These are phyloP conservation scores for Drosophila serrata DNA, from an alignment of 1,140 invertebrate species.

Conservation along the genomic window DNA sequence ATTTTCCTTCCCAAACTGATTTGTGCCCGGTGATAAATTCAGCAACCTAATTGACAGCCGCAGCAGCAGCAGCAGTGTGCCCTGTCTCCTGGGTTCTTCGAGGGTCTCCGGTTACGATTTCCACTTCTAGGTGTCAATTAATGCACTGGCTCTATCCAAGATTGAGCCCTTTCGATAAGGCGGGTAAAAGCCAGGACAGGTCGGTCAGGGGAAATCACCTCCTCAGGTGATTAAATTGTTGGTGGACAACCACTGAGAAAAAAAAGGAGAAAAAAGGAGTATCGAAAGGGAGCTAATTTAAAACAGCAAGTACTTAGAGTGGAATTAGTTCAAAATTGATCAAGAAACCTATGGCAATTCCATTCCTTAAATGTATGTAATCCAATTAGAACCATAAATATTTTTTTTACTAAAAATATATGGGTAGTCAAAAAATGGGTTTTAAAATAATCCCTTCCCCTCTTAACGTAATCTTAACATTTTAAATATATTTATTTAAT, in stretches of 20 bases:
- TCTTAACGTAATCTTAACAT: too few relatives aligned
- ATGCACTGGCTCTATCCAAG: conserved; percentile 54
- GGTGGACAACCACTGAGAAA: conserved; percentile 20
- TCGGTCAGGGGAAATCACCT: conserved; percentile 11
- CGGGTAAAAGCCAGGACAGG: conserved; percentile 24
- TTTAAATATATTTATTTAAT: too few relatives aligned
- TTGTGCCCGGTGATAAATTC: conserved; percentile 79
- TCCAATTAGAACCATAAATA: too few relatives aligned
- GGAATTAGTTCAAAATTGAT: too few relatives aligned
- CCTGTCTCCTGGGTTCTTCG: conserved; percentile 26
- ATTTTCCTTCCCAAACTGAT: conserved; percentile 66
- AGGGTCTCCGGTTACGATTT: conserved; percentile 40
- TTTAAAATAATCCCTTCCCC: too few relatives aligned
- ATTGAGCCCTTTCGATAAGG: conserved; percentile 71
- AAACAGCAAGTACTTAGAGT: too few relatives aligned
- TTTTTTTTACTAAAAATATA: too few relatives aligned
- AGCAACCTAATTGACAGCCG: conserved; percentile 75
- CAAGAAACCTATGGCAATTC: too few relatives aligned
- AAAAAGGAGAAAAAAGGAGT: background rate
- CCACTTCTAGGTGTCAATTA: conserved; percentile 72
- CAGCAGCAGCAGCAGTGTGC: conserved; percentile 56
- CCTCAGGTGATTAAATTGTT: conserved; percentile 71
- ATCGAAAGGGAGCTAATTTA: too few relatives aligned
- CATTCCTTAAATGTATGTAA: too few relatives aligned
- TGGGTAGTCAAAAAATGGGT: too few relatives aligned